phyloP scores from a whole-genome alignment of 2,797 vertebrate species.

The Poeciliopsis presidionis region DNA sequence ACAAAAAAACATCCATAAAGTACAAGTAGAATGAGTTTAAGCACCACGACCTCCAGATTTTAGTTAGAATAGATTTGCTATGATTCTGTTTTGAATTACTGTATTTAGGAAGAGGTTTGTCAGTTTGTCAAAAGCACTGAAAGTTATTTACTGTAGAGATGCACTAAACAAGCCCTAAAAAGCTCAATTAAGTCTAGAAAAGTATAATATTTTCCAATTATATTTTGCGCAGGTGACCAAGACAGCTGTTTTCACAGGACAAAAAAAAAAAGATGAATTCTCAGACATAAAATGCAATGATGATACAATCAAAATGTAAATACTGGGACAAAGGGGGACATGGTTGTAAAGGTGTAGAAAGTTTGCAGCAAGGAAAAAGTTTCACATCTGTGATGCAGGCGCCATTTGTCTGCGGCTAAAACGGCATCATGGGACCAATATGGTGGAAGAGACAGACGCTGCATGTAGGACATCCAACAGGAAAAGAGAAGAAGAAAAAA shows the following conservation, averaged over 20 bases:
- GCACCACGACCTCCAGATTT: background rate
- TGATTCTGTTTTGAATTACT: background rate
- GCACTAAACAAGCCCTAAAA: background rate
- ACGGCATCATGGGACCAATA: constrained; percentile 50
- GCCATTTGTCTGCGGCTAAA: constrained; percentile 36
- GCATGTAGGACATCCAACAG: constrained; percentile 61
- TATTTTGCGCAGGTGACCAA: constrained; percentile 54
- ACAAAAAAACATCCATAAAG: background rate
- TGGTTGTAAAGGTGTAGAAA: constrained; percentile 15
- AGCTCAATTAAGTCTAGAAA: background rate
- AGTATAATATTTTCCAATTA: background rate
- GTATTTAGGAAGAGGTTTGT: background rate
- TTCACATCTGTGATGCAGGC: constrained; percentile 29
- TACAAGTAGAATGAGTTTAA: background rate
- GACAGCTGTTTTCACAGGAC: constrained; percentile 48
- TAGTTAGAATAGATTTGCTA: background rate
- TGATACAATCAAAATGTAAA: constrained; percentile 36
- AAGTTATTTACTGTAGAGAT: background rate
- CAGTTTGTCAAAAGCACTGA: background rate
- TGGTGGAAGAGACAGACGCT: constrained; percentile 57
- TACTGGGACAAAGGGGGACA: constrained; percentile 13
- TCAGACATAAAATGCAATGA: constrained; percentile 40
- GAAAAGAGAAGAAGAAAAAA: constrained; percentile 40
- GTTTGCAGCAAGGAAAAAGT: constrained; percentile 28
- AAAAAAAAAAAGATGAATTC: constrained; percentile 5